Percentiles rank a stretch among this genome's conserved stretches.
Conservation (phyloP, 2,113 vertebrate species). For the Synchiropus splendidus region DNA sequence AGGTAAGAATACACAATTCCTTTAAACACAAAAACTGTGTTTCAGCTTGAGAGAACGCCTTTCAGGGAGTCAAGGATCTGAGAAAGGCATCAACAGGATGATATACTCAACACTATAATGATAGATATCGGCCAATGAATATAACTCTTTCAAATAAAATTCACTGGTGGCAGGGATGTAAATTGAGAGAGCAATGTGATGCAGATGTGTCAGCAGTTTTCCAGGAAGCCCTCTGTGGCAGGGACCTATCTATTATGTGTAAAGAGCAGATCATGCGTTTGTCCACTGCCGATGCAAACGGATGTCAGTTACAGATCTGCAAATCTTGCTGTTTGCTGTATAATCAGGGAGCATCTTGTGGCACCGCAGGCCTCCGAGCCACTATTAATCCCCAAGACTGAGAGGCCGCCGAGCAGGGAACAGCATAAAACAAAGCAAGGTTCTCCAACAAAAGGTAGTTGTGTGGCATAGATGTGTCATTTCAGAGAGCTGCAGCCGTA, state of each 20-base stretch:
- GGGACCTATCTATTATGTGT: too few species aligned
- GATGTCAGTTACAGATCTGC: constrained; percentile 50
- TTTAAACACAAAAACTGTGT: too few species aligned
- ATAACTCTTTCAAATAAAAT: too few species aligned
- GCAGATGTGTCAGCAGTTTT: too few species aligned
- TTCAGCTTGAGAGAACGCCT: too few species aligned
- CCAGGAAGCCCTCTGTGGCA: not conserved
- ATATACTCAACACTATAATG: too few species aligned
- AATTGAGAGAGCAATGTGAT: too few species aligned
- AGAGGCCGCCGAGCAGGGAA: constrained; percentile 22
- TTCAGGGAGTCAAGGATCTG: too few species aligned
- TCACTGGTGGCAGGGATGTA: too few species aligned
- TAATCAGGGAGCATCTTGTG: constrained; percentile 22
- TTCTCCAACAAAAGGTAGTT: constrained; percentile 43
- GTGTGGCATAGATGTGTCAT: constrained; percentile 51
- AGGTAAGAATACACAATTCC: too few species aligned
- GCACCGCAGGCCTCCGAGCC: constrained; percentile 44
- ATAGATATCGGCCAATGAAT: too few species aligned
- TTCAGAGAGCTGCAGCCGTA: constrained; percentile 41
- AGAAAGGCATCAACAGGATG: too few species aligned
- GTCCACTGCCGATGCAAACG: constrained; percentile 42
- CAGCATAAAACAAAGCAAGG: constrained; percentile 35
- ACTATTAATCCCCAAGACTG: constrained; percentile 45
- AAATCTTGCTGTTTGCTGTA: constrained; percentile 43
- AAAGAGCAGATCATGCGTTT: constrained; percentile 22